These are phyloP conservation scores for Ridgeia piscesae DNA, from an alignment of 1,140 invertebrate species.

Conservation along the genomic window DNA sequence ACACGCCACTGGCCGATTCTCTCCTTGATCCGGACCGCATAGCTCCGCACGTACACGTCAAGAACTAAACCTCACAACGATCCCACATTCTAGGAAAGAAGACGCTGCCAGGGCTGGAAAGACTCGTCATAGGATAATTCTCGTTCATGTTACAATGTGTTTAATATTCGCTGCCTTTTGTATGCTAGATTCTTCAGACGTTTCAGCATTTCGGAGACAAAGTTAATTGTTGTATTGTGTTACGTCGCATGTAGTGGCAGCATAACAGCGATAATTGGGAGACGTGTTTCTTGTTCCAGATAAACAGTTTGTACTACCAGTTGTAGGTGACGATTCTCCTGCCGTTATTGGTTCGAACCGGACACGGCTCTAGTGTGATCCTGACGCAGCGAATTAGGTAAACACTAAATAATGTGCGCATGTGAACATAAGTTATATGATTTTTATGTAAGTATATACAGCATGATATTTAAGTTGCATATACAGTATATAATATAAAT, in stretches of 20 bases:
- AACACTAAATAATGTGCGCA: neutral
- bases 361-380: too few relatives aligned
- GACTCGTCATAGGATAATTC: neutral
- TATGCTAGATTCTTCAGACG: too few relatives aligned
- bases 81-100: neutral
- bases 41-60: constrained; percentile 18
- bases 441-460: neutral
- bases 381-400: too few relatives aligned
- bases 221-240: too few relatives aligned
- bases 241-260: too few relatives aligned
- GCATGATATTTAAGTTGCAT: neutral
- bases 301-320: too few relatives aligned
- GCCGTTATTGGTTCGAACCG: too few relatives aligned
- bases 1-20: constrained; percentile 48
- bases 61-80: neutral
- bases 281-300: too few relatives aligned
- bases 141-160: neutral
- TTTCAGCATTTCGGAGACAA: too few relatives aligned
- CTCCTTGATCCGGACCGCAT: constrained; percentile 50
- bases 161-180: neutral
- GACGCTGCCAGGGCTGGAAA: neutral
- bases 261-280: too few relatives aligned
- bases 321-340: too few relatives aligned
- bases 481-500: neutral
- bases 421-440: neutral